These are phyloP conservation scores for Daphoenositta chrysoptera DNA, from an alignment of 2,113 vertebrate species.

Conservation along the genomic window DNA sequence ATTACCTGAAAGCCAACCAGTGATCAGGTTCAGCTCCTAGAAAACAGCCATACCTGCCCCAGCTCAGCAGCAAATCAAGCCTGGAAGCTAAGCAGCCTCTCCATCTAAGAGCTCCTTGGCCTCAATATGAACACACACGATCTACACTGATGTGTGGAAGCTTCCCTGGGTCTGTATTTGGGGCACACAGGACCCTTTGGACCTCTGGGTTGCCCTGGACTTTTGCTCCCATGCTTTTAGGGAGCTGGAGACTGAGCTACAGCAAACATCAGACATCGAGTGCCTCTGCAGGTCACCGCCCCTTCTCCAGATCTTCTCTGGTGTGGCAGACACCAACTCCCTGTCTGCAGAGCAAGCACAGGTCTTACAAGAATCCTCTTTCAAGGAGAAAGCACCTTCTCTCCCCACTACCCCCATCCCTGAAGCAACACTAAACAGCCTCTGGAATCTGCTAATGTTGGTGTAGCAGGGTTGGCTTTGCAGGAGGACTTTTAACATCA, in stretches of 20 bases:
- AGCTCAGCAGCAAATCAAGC: neutral
- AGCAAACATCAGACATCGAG: neutral
- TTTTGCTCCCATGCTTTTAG: neutral
- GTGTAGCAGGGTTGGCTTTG: neutral
- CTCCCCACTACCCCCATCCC: neutral
- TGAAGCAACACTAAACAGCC: neutral
- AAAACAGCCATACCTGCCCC: neutral
- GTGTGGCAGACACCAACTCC: neutral
- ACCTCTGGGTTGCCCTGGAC: neutral
- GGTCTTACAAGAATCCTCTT: neutral
- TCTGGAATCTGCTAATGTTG: neutral
- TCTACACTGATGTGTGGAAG: accelerated
- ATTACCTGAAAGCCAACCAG: neutral
- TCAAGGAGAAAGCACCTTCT: neutral
- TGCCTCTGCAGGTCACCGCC: neutral
- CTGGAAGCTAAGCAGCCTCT: neutral
- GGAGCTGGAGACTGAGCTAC: neutral
- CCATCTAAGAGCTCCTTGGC: neutral
- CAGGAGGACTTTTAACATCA: neutral
- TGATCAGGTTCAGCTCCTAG: neutral
- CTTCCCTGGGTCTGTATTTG: neutral
- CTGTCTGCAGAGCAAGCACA: neutral
- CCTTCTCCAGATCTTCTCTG: neutral
- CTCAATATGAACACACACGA: neutral
- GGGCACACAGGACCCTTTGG: neutral